These are phyloP conservation scores for Percopsis transmontana DNA, from an alignment of 2,113 vertebrate genomes.

Conservation along the genomic window DNA sequence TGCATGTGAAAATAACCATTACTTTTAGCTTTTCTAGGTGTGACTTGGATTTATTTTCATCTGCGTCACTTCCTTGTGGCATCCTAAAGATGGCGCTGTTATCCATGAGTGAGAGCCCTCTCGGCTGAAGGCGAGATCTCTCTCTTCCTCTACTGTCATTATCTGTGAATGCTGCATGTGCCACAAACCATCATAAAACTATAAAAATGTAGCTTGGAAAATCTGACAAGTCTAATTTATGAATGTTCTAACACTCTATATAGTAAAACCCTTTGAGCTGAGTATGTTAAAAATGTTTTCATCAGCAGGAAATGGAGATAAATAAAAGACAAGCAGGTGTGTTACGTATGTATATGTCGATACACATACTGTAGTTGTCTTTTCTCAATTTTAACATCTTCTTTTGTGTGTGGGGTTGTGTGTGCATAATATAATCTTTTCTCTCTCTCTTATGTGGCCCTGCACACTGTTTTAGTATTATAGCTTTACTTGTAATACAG, in stretches of 20 bases:
- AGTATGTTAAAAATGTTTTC: background rate
- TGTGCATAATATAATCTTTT: background rate
- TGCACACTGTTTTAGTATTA: too few relatives aligned
- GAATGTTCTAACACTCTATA: background rate
- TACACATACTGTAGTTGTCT: too few relatives aligned
- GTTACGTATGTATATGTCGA: too few relatives aligned
- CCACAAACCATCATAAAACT: constrained; percentile 13
- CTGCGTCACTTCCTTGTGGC: background rate
- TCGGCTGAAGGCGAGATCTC: constrained; percentile 25
- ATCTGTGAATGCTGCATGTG: constrained; percentile 24
- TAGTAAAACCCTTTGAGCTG: background rate
- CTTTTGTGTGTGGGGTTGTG: too few relatives aligned
- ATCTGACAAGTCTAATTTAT: constrained; percentile 18
- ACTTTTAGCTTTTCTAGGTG: background rate
- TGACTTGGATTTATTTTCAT: background rate
- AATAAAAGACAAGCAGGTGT: background rate
- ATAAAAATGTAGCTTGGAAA: background rate
- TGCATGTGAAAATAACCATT: background rate
- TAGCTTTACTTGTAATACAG: too few relatives aligned
- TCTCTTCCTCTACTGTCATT: constrained; percentile 37
- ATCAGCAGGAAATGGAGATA: background rate
- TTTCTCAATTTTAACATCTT: too few relatives aligned
- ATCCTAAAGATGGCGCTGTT: constrained; percentile 74
- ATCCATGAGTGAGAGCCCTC: constrained; percentile 45
- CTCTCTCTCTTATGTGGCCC: too few relatives aligned